phyloP scores from a whole-genome alignment of 2,888 invertebrate genomes.

The Dryobota labecula region DNA sequence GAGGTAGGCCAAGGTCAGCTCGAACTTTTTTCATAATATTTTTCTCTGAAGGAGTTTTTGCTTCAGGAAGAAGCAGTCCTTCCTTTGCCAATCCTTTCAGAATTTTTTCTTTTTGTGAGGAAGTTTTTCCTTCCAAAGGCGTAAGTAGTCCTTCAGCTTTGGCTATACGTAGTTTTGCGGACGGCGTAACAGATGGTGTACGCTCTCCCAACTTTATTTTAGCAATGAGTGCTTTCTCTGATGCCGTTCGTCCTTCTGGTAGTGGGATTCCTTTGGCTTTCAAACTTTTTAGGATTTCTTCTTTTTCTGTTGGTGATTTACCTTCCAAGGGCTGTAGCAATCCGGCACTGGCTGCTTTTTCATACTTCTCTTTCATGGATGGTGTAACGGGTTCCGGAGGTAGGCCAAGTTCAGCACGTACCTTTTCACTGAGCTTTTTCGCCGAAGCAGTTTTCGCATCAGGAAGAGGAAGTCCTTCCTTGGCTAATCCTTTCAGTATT shows the following conservation, averaged over 20 bases:
- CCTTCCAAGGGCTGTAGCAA: not conserved
- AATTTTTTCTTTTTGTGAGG: too few species aligned
- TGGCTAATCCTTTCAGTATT: not conserved
- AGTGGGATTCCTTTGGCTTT: not conserved
- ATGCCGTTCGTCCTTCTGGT: not conserved
- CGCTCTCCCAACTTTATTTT: not conserved
- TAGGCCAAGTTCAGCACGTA: conserved; percentile 49
- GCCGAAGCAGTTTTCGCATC: not conserved
- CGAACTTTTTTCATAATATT: not conserved
- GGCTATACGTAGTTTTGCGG: not conserved
- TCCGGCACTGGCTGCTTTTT: conserved; percentile 38
- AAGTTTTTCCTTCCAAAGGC: not conserved
- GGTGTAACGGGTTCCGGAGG: conserved; percentile 52
- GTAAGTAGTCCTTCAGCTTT: not conserved
- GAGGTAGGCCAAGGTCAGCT: conserved; percentile 33
- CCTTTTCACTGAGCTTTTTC: not conserved
- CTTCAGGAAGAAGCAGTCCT: not conserved
- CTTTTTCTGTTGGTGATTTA: not conserved
- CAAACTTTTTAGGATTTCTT: not conserved
- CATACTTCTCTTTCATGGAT: conserved; percentile 2
- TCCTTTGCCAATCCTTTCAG: too few species aligned
- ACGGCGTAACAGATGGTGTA: fast-evolving
- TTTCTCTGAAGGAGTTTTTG: not conserved
- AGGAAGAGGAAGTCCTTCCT: not conserved
- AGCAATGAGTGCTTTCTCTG: not conserved